phyloP scores from a whole-genome alignment of 2,888 invertebrate genomes.

The Fragum fragum region DNA sequence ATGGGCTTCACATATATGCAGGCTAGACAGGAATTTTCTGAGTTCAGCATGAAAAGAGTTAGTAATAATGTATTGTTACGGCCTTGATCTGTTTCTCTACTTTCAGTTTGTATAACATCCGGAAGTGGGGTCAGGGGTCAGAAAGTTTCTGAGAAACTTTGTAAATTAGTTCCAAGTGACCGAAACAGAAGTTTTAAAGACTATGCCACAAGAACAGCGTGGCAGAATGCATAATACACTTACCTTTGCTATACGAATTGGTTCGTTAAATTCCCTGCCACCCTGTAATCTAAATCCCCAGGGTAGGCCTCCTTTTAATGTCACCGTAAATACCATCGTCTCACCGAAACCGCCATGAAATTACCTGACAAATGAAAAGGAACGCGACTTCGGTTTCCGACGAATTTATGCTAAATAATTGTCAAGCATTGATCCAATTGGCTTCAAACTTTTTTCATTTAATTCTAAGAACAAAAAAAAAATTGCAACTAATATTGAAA shows the following conservation, averaged over 20 bases:
- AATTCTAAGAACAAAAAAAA: too few species aligned
- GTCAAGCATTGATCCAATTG: too few species aligned
- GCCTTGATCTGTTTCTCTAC: too few species aligned
- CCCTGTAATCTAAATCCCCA: conserved; percentile 97
- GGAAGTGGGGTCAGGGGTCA: conserved; percentile 35
- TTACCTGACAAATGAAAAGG: conserved; percentile 58
- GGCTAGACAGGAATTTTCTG: not conserved
- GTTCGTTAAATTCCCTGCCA: conserved; percentile 93
- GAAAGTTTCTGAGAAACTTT: conserved; percentile 23
- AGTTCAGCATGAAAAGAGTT: too few species aligned
- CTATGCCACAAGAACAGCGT: not conserved
- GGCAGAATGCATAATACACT: conserved; percentile 34
- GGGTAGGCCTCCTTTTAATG: conserved; percentile 93
- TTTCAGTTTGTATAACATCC: not conserved
- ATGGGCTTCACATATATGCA: too few species aligned
- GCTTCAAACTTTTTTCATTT: too few species aligned
- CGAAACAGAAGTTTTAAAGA: not conserved
- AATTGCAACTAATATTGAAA: too few species aligned
- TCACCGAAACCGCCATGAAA: conserved; percentile 79
- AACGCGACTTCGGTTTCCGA: not conserved
- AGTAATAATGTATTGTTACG: too few species aligned
- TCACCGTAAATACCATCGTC: conserved; percentile 88
- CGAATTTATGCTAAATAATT: not conserved
- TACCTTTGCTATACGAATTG: conserved; percentile 90
- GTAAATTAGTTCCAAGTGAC: not conserved